A percentile compares a stretch with the other conserved stretches of the same genome.
phyloP scores from a whole-genome alignment of 2,797 vertebrate genomes.

The Ctenopoma multispine region DNA sequence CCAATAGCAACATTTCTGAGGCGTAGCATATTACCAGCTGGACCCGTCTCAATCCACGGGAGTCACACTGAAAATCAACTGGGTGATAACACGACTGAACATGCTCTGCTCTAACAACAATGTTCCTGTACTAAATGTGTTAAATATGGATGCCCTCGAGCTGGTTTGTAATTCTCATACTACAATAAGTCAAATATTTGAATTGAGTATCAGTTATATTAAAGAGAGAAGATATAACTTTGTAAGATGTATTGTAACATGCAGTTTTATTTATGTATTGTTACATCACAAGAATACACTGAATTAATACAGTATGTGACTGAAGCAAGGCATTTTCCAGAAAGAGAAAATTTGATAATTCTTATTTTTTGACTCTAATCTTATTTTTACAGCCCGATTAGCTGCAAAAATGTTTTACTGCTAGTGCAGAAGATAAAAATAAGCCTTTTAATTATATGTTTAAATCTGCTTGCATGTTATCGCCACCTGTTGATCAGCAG shows the following conservation, averaged over 20 bases:
- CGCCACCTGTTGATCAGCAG: background rate
- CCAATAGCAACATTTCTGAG: slow-evolving; percentile 33
- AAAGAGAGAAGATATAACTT: background rate
- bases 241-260: background rate
- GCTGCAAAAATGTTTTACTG: too few species aligned
- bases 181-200: background rate
- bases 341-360: too few species aligned
- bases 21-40: slow-evolving; percentile 6
- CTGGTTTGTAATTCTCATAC: background rate
- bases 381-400: too few species aligned
- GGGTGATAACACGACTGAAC: too few species aligned
- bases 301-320: background rate
- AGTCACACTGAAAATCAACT: background rate
- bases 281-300: background rate
- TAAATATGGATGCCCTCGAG: background rate
- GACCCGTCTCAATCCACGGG: slow-evolving; percentile 2
- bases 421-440: too few species aligned
- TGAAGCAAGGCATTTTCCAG: too few species aligned
- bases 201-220: background rate
- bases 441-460: too few species aligned
- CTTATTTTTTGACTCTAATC: too few species aligned
- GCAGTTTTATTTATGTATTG: background rate
- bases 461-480: background rate
- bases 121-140: too few species aligned
- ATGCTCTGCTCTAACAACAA: too few species aligned